phyloP scores from a whole-genome alignment of 2,113 vertebrate genomes.

The Phyllostomus discolor region DNA sequence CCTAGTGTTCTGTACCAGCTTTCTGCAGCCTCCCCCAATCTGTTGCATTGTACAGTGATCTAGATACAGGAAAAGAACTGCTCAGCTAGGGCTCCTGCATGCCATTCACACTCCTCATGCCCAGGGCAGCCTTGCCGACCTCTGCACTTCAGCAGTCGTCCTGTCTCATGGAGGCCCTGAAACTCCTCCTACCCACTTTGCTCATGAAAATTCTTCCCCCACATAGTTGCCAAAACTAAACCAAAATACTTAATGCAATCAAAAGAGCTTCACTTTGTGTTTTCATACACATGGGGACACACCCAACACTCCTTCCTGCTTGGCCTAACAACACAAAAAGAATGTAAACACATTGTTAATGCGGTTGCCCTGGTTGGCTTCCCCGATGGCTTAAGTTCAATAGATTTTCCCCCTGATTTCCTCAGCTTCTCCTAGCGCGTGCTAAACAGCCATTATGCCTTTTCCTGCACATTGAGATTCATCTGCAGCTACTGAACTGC shows the following conservation, averaged over 20 bases:
- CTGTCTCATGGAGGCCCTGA: not conserved
- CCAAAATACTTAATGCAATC: not conserved
- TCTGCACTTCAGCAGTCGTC: not conserved
- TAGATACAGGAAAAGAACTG: slow-evolving; percentile 12
- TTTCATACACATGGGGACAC: not conserved
- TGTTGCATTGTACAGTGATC: not conserved
- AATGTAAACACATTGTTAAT: slow-evolving; percentile 72
- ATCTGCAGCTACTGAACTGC: slow-evolving; percentile 79
- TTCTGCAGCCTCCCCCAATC: not conserved
- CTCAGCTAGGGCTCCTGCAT: slow-evolving; percentile 29
- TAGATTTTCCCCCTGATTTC: slow-evolving; percentile 78
- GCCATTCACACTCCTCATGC: not conserved
- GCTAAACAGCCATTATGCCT: slow-evolving; percentile 80
- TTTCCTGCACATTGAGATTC: slow-evolving; percentile 80
- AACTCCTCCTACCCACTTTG: not conserved
- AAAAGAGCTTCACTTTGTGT: not conserved
- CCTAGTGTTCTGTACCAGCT: not conserved
- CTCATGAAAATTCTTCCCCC: not conserved
- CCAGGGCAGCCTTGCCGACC: slow-evolving; percentile 15
- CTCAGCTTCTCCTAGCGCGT: slow-evolving; percentile 77
- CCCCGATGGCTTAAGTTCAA: slow-evolving; percentile 79
- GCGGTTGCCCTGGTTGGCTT: slow-evolving; percentile 63
- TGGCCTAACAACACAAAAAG: slow-evolving; percentile 41
- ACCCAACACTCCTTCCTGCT: not conserved
- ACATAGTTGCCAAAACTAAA: not conserved